These are phyloP conservation scores for Bombus pascuorum DNA, from an alignment of 1,140 invertebrate species.

Conservation along the genomic window DNA sequence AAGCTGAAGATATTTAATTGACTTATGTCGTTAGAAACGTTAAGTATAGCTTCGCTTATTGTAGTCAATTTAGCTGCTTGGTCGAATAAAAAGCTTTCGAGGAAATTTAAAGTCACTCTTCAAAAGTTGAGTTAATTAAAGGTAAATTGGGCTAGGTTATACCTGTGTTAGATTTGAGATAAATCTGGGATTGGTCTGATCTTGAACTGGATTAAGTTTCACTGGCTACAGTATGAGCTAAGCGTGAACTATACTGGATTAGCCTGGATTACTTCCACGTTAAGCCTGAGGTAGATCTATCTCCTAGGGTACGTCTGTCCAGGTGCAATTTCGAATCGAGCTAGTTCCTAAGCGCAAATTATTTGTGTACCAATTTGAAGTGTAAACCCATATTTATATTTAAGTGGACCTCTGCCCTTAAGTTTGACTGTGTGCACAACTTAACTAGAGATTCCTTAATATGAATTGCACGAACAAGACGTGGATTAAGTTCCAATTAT, in stretches of 20 bases:
- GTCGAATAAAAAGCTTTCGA: background rate
- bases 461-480: background rate
- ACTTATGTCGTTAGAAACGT: background rate
- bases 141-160: too few relatives aligned
- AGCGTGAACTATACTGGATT: conserved; percentile 25
- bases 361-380: background rate
- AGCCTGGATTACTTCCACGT: background rate
- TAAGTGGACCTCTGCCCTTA: background rate
- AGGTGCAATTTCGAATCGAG: background rate
- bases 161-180: background rate
- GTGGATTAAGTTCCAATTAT: background rate
- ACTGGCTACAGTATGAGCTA: background rate
- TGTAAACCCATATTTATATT: background rate
- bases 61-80: too few relatives aligned
- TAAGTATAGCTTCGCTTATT: too few relatives aligned
- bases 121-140: background rate
- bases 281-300: conserved; percentile 3
- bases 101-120: background rate
- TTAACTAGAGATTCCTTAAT: too few relatives aligned
- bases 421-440: too few relatives aligned
- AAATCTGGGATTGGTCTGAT: background rate
- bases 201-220: conserved; percentile 6
- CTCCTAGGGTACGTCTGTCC: background rate
- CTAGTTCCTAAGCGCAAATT: background rate
- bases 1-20: too few relatives aligned